Base-by-base conservation (phyloP, 2,888 invertebrate genomes). In the Drosophila ezoana region DNA sequence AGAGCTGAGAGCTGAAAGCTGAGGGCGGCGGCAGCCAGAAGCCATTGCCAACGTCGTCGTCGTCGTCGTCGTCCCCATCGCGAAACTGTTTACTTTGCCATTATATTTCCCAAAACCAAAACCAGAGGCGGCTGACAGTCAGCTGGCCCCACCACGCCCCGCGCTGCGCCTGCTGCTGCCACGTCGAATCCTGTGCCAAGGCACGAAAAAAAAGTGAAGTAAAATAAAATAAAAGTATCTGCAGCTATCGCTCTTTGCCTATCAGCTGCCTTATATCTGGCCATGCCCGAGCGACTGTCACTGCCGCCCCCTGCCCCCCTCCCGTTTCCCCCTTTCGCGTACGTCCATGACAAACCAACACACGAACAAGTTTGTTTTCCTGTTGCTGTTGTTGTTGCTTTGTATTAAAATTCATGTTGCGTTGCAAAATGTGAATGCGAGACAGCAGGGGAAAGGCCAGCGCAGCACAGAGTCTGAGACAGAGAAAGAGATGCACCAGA, bases 11-110 rank as follows among this genome's bases (percentile, higher is more conserved):
- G 45, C 47, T 43, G 33, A 56, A 44, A 66, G 28, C 28, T 28
- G 68, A 66, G 67, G 59, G 59, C 67, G 67, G 67, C 67, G 60
- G 66, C 58, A 67, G 67, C 66, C 67, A 76, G 75, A 76, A 76
- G 75, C 75, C 72, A 67, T 70, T 43, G 56, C 63, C 70, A 47
- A 43, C 61, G 45, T 48, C 70, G 32, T 41, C 33, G 40, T 35
- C 45, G 38, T 41, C 70, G 35, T 60, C 51, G 45, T 58, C 63
- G 66, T 72, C 63, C 41, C 60, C 68, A 64, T 68, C 68, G 76
- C 77, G 81, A 81, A 81, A 76, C 79, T 81, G 81, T 81, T 81
- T 81, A 81, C 84, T 81, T 81, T 81, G 84, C 81, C 81, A 84
- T 81, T 81, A 81, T 81, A 79, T 61, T 68, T 68, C 70, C 64